Evolutionary conservation across 2,113 vertebrate species (phyloP), one percentile per base, ranked within the genome.

Genomic region (Ophiodon elongatus): DNA sequence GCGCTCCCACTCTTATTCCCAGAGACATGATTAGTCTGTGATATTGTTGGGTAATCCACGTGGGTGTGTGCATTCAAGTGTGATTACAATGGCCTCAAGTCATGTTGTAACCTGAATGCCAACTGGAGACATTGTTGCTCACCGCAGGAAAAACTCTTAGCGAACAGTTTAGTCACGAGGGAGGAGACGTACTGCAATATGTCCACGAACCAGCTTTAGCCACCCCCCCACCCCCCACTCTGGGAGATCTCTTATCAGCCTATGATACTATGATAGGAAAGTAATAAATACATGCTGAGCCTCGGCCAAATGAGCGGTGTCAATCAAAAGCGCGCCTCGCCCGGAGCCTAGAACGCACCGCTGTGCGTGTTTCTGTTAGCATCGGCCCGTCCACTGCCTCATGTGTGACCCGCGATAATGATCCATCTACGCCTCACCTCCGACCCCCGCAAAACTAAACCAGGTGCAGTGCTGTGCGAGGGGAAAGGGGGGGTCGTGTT

Each of bases 361-460:
- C 85, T 37, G 4, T 79, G 47, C 27, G 8, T 78, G 65, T 86
- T 84, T 79, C 73, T 88, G 75, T 73, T 64, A 29, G 65, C 76
- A 72, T 69, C 76, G n/a, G 79, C 50, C 75, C n/a, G n/a, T n/a
- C n/a, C n/a, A n/a, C n/a, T 91, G 92, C 76, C 89, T 93, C 83
- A 56, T 60, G 13, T 68, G 77, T 90, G 91, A 92, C 91, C 89
- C 62, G 62, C 82, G 87, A 86, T 93, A 88, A 90, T 76, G 76
- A 91, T 93, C 91, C 87, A 80, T 91, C 87, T 79, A 60, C 60
- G 82, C 70, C 64, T 92, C 67, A 93, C 91, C 89, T 86, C 75
- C 2, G 79, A 93, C 89, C 54, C 90, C 72, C 68, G 41, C 60
- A 88, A 93, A 94, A 37, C 87, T 45, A 84, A 92, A 92, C 82